These are phyloP conservation scores for Chymomyza caudatula DNA, from an alignment of 2,888 invertebrate species.

Conservation along the genomic window DNA sequence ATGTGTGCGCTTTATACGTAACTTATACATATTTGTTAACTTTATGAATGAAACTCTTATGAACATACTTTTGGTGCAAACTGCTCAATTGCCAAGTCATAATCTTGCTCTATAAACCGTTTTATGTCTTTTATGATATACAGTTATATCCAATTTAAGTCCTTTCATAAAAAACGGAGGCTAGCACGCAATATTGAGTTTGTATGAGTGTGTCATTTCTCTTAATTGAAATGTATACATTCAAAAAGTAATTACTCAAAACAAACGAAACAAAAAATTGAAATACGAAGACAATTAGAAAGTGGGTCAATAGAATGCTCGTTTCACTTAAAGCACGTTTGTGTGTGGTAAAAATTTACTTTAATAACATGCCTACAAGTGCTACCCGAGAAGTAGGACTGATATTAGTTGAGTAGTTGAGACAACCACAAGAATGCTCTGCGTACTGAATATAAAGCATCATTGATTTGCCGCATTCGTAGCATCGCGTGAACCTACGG, in stretches of 20 bases:
- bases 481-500: neutral
- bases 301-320: slow-evolving; percentile 31
- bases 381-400: slow-evolving; percentile 1
- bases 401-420: neutral
- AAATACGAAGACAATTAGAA: slow-evolving; percentile 6
- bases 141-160: slow-evolving; percentile 53
- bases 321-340: neutral
- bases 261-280: neutral
- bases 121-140: slow-evolving; percentile 46
- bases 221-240: slow-evolving; percentile 7
- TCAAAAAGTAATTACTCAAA: slow-evolving; percentile 23
- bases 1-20: too few species aligned
- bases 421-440: neutral
- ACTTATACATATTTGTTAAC: too few species aligned
- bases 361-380: slow-evolving; percentile 22
- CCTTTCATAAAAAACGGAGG: neutral
- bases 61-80: neutral
- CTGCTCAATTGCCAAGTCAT: neutral
- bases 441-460: neutral
- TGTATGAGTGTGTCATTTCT: neutral
- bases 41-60: too few species aligned
- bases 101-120: slow-evolving; percentile 60
- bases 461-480: neutral
- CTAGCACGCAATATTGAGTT: slow-evolving; percentile 44
- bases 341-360: neutral